These are phyloP conservation scores for Agrypnia vestita DNA, from an alignment of 1,140 invertebrate genomes.

Conservation along the genomic window DNA sequence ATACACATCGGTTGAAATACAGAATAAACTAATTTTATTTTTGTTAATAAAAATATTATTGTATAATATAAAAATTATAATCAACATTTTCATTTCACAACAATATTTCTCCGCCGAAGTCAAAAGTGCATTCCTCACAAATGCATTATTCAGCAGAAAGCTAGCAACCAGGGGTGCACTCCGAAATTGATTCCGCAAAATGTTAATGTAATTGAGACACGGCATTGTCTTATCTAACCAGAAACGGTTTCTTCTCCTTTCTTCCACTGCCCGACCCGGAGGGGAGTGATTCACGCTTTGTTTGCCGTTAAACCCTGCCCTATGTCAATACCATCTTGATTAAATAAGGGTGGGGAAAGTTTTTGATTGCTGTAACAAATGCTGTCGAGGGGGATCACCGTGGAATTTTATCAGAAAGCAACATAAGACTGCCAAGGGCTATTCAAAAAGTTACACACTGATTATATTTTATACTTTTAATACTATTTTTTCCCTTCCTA, in stretches of 20 bases:
- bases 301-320: constrained; percentile 60
- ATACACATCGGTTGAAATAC: too few relatives aligned
- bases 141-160: constrained; percentile 22
- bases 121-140: not conserved
- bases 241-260: constrained; percentile 47
- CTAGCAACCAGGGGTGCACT: not conserved
- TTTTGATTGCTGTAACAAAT: constrained; percentile 59
- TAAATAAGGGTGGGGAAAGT: constrained; percentile 58
- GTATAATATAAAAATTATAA: too few relatives aligned
- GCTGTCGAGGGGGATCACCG: constrained; percentile 26
- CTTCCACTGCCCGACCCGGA: not conserved
- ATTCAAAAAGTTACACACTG: not conserved
- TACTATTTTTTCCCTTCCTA: too few relatives aligned
- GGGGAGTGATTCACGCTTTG: constrained; percentile 61
- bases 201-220: constrained; percentile 55
- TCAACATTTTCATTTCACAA: too few relatives aligned
- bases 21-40: too few relatives aligned
- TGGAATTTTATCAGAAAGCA: constrained; percentile 39
- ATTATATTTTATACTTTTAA: too few relatives aligned
- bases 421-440: not conserved
- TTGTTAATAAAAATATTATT: too few relatives aligned
- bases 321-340: constrained; percentile 62
- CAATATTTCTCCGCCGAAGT: not conserved
- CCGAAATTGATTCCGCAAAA: constrained; percentile 46
- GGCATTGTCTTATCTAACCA: constrained; percentile 53